phyloP scores from a whole-genome alignment of 92 coral and sea anemone species.

The Parazoanthus swiftii region DNA sequence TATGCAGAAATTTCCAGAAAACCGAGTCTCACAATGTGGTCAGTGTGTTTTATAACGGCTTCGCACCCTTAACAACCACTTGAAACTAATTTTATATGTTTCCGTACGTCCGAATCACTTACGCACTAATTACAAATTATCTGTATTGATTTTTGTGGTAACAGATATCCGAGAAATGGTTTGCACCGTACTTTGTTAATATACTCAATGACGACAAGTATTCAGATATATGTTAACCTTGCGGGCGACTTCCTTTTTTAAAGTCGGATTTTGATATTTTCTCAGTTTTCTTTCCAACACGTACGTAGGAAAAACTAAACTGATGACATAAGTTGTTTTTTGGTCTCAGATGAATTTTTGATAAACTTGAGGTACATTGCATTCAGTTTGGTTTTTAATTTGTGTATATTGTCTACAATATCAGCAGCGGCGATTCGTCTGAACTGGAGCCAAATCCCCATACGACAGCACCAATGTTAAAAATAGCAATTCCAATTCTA shows the following conservation, averaged over 20 bases:
- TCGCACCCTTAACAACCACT: not conserved
- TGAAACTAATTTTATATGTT: not conserved
- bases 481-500: not conserved
- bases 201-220: not conserved
- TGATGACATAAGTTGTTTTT: not conserved
- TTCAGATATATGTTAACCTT: not conserved
- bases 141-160: slow-evolving; percentile 28
- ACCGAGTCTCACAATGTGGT: not conserved
- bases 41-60: not conserved
- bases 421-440: not conserved
- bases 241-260: not conserved
- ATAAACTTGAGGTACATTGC: not conserved
- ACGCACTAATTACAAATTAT: not conserved
- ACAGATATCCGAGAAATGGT: slow-evolving; percentile 16
- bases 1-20: not conserved
- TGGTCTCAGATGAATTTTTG: not conserved
- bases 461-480: not conserved
- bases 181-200: not conserved
- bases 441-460: not conserved
- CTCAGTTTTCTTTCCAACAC: not conserved
- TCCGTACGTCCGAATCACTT: not conserved
- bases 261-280: slow-evolving; percentile 12
- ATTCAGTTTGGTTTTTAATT: not conserved
- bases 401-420: not conserved
- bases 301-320: not conserved